Percentiles rank a stretch among this genome's conserved stretches.
These are phyloP conservation scores for Aotus griseimembra DNA, from an alignment of 2,797 vertebrate genomes.

Conservation along the genomic window DNA sequence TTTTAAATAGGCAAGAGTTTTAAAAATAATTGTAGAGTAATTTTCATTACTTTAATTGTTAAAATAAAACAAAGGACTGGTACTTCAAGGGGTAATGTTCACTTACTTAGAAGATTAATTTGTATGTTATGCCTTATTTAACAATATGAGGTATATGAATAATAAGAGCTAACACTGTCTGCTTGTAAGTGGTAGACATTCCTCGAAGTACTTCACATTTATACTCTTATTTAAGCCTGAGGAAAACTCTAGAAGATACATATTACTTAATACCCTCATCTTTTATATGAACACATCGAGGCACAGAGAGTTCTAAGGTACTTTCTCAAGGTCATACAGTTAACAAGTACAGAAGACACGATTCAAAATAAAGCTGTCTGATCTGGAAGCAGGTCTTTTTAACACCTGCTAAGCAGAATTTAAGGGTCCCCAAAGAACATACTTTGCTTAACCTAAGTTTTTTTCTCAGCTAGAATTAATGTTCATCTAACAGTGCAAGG, in stretches of 20 bases:
- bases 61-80: background rate
- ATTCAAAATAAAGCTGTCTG: background rate
- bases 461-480: background rate
- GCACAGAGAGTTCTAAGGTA: background rate
- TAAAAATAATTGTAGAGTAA: background rate
- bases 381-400: background rate
- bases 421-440: background rate
- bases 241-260: background rate
- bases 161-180: background rate
- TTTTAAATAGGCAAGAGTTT: background rate
- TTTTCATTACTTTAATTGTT: background rate
- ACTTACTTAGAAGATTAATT: slow-evolving; percentile 30
- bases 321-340: background rate
- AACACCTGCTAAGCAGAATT: background rate
- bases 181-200: background rate
- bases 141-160: background rate
- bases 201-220: background rate
- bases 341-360: background rate
- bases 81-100: background rate
- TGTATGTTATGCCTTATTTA: background rate
- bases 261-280: background rate
- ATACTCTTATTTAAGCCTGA: background rate
- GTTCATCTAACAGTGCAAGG: background rate
- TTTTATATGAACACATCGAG: background rate
- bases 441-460: background rate